Evolutionary conservation across 2,888 invertebrate genomes (phyloP).

Genomic region (Teleiodes luculella): DNA sequence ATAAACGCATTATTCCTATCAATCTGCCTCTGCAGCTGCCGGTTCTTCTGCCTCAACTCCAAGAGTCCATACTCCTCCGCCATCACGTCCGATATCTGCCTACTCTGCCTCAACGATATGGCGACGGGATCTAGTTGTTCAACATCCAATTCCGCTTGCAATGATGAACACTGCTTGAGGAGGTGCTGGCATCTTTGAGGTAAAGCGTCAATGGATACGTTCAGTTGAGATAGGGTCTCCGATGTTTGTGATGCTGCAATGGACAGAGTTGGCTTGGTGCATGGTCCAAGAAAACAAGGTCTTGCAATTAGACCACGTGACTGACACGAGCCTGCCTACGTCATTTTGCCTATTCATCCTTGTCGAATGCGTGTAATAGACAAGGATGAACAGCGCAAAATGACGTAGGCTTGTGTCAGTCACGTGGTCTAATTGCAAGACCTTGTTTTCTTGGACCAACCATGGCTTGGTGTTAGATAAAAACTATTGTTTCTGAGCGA

Average conservation of each 20-base stretch:
- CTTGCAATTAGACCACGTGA: no score
- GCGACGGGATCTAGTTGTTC: slow-evolving; percentile 49
- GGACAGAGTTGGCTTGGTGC: slow-evolving; percentile 4
- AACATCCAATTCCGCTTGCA: slow-evolving; percentile 37
- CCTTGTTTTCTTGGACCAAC: no score
- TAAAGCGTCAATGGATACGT: slow-evolving; percentile 49
- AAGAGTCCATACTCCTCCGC: slow-evolving; percentile 60
- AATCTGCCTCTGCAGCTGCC: slow-evolving; percentile 52
- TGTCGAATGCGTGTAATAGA: no score
- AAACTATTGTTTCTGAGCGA: no score
- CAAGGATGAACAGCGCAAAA: no score
- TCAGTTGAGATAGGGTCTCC: slow-evolving; percentile 51
- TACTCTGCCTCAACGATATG: slow-evolving; percentile 47
- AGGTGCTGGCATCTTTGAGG: slow-evolving; percentile 57
- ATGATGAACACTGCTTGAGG: slow-evolving; percentile 39
- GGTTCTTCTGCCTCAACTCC: slow-evolving; percentile 56
- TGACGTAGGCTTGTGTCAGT: no score
- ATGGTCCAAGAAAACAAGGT: no score
- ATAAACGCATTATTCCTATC: slow-evolving; percentile 52
- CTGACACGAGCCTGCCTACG: no score
- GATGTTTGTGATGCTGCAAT: slow-evolving; percentile 46
- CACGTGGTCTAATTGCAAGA: no score
- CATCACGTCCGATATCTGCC: slow-evolving; percentile 41
- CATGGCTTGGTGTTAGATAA: no score
- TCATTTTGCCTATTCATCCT: no score